A percentile compares a stretch with the other conserved stretches of the same genome.
Conservation (phyloP, 2,888 invertebrate genomes). For the Melieria picta region DNA sequence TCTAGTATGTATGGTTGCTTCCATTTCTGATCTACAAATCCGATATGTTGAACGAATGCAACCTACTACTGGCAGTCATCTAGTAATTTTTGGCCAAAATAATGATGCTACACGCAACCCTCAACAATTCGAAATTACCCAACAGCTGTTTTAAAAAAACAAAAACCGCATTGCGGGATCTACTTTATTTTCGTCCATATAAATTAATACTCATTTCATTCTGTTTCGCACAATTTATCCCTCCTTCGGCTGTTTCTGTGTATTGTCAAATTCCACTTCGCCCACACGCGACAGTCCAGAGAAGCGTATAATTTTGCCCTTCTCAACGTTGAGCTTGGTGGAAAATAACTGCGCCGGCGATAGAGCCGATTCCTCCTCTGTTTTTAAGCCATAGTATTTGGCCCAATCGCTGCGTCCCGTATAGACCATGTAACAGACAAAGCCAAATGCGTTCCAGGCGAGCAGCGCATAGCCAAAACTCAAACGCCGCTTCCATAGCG, state of each 20-base stretch:
- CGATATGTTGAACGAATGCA: too few relatives aligned
- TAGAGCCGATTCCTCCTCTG: constrained; percentile 69
- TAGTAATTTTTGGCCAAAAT: too few relatives aligned
- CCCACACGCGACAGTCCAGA: constrained; percentile 57
- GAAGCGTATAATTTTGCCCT: constrained; percentile 61
- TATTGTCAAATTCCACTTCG: constrained; percentile 56
- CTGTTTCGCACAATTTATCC: background rate
- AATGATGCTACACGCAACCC: too few relatives aligned
- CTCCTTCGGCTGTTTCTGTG: constrained; percentile 32
- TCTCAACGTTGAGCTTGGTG: constrained; percentile 55
- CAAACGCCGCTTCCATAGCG: constrained; percentile 72
- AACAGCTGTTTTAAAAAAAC: background rate
- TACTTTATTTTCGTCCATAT: background rate
- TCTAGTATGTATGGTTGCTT: too few relatives aligned
- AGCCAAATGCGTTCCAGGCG: constrained; percentile 78
- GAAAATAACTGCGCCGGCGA: constrained; percentile 67
- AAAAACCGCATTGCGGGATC: background rate
- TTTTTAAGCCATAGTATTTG: constrained; percentile 72
- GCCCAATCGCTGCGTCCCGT: constrained; percentile 76
- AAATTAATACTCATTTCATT: background rate
- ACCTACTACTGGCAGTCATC: too few relatives aligned
- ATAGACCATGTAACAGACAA: constrained; percentile 71
- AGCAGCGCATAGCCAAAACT: constrained; percentile 73
- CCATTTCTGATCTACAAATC: too few relatives aligned
- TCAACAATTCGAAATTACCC: too few relatives aligned